phyloP scores from a whole-genome alignment of 2,888 invertebrate genomes.

The Cordylochernes scorpioides region DNA sequence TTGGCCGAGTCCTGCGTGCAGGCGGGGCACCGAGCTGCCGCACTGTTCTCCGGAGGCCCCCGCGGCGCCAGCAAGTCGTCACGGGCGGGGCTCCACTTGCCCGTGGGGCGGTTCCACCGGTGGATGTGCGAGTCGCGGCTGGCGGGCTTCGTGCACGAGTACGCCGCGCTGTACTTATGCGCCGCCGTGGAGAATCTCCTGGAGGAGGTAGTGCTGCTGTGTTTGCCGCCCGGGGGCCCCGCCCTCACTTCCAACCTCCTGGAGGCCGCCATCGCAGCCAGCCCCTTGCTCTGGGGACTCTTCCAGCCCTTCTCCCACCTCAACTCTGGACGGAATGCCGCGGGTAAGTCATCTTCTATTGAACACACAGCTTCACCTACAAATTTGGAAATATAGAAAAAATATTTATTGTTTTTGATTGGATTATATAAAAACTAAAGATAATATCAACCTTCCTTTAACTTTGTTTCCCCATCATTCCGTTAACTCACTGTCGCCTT shows the following conservation, averaged over 20 bases:
- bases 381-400: too few species aligned
- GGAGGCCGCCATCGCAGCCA: slow-evolving; percentile 57
- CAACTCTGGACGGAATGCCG: slow-evolving; percentile 60
- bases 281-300: slow-evolving; percentile 64
- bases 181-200: slow-evolving; percentile 65
- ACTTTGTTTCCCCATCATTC: too few species aligned
- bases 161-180: slow-evolving; percentile 63
- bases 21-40: slow-evolving; percentile 60
- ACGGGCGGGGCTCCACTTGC: slow-evolving; percentile 52
- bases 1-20: slow-evolving; percentile 34
- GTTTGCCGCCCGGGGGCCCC: slow-evolving; percentile 32
- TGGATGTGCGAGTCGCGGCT: slow-evolving; percentile 75
- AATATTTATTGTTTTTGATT: too few species aligned
- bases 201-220: slow-evolving; percentile 52
- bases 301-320: slow-evolving; percentile 69
- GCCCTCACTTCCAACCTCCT: slow-evolving; percentile 45
- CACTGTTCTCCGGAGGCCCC: slow-evolving; percentile 65
- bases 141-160: slow-evolving; percentile 60
- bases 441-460: too few species aligned
- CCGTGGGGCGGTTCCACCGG: slow-evolving; percentile 64
- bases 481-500: too few species aligned
- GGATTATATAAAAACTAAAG: too few species aligned
- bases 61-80: slow-evolving; percentile 57
- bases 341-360: slow-evolving; percentile 39
- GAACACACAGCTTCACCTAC: too few species aligned